Base-by-base conservation (phyloP, 1,140 invertebrate species). In the Ditylenchus dipsaci region DNA sequence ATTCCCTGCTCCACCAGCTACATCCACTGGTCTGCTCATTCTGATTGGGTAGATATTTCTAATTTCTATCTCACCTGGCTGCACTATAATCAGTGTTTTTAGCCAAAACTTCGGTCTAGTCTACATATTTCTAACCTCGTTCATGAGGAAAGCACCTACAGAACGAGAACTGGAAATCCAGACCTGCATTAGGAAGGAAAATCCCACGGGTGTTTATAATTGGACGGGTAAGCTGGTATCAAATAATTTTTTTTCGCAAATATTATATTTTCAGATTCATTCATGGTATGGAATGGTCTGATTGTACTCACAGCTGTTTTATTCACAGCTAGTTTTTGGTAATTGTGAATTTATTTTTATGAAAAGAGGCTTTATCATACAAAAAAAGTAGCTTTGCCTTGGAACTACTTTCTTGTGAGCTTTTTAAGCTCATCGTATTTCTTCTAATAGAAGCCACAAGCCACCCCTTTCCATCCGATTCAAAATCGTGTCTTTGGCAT, bases 1-100 rank as follows among this genome's bases (percentile, higher is more conserved):
- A 38, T 79, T 67, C 49, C 78, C 78, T 17, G 79, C 81, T 15
- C 65, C 75, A 21, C 79, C 82, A 62, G 78, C 79, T 1, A 79
- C 79, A 1, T 79, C 79, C 9, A 73, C 79, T 13, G 78, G 78
- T 59, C 29, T 77, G 43, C 47, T 74, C 21, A 76, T 76, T 53
- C 23, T 76, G 17, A 38, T 38, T 1, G 72, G 72, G 64, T 68
- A 76, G 19, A 58, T 30, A n/a, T 58, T 38, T n/a, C 8, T 33
- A 19, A 15, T 19, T 29, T 69, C 23, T n/a, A n/a, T 71, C 26
- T 13, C 26, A 17, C 21, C 64, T 65, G 49, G 19, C n/a, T n/a
- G n/a, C 26, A 38, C 3, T 57, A 57, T 21, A 23, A 67, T 65
- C n/a, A n/a, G 26, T 43, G 19, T 26, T 59, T 73, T 71, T 33